Base-by-base conservation (phyloP, 2,888 invertebrate species). In the Ernsta delagoae region DNA sequence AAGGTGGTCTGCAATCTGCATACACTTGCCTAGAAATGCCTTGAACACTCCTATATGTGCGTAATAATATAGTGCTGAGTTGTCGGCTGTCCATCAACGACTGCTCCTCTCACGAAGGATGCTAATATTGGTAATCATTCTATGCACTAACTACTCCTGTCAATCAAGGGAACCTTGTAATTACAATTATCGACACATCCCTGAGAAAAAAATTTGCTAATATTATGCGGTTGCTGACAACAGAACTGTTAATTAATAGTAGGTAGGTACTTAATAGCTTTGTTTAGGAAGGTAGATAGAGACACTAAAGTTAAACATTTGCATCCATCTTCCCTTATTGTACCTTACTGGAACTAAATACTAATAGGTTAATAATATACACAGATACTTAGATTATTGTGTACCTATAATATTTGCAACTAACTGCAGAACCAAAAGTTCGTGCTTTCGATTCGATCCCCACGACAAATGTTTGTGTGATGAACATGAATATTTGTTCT, bases 71-170 rank as follows among this genome's bases (percentile, higher is more conserved):
- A 50, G 57, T 39, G 63, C 16, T 5, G 50, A 34, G 62, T 61
- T 68, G 73, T 73, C 73, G 12, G 64, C 57, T 61, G 68, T 71
- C 72, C 43, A 66, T 71, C 72, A 74, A 73, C 77, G 75, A 77
- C 76, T 76, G 75, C 72, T 66, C 70, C 78, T 75, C 74, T 75
- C 78, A 76, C 78, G 78, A 72, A 71, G 62, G 45, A 59, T 73
- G 74, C 74, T 75, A 74, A 76, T 73, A 72, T 72, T 72, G n/a
- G 75, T 73, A 76, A 75, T 73, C 16, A 54, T 5, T 54, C 5
- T 34, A 11, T 31, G 71, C 75, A 72, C 76, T 75, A 76, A 77
- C 77, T 75, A 75, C 73, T 69, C 75, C 72, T 48, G 78, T 77
- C 78, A 77, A 73, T 77, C 79, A 78, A 57, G n/a, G 16, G 16